Base-by-base conservation (phyloP, 2,888 invertebrate genomes). In the Eristalis intricaria region DNA sequence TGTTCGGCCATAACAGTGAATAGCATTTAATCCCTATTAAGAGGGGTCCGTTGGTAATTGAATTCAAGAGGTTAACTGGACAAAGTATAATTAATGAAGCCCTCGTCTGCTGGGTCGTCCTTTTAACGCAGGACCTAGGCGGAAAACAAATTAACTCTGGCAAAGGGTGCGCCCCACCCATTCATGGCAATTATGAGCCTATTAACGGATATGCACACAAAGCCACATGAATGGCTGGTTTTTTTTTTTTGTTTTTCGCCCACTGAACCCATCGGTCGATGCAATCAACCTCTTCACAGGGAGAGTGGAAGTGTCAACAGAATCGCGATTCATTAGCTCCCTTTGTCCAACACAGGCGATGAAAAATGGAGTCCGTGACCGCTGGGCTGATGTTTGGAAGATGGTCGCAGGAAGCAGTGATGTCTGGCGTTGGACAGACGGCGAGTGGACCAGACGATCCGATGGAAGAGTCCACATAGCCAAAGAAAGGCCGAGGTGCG, bases 61-160 rank as follows among this genome's bases (percentile, higher is more conserved):
- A 73, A 61, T 66, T 73, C 65, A 66, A 66, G 79, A 79, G 71
- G 66, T 73, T 73, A 79, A 73, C 65, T 73, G 73, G 71, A 61
- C 79, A 79, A 61, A 79, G 65, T 43, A 66, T 66, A 79, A 79
- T 79, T 73, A 79, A 79, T 79, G 65, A 56, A 58, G 32, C 61
- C 13, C 19, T 74, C 29, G 63, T 23, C 65, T 38, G 74, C 22
- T 22, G 0, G 22, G 2, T 32, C 40, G 13, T 38, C 58, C 32
- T 32, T 43, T 40, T 38, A 26, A 26, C 58, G 23, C 22, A 2
- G 15, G 7, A 10, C 58, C 60, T 60, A 60, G 56, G 8, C 23
- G 26, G 7, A 26, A 26, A 60, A 60, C 60, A 26, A 60, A 60
- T 60, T 60, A 60, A 60, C 60, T 29, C 7, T 26, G 60, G 26